Percentiles rank a stretch among this genome's conserved stretches.
These are phyloP conservation scores for Sphaerophoria taeniata DNA, from an alignment of 2,888 invertebrate species.

Conservation along the genomic window DNA sequence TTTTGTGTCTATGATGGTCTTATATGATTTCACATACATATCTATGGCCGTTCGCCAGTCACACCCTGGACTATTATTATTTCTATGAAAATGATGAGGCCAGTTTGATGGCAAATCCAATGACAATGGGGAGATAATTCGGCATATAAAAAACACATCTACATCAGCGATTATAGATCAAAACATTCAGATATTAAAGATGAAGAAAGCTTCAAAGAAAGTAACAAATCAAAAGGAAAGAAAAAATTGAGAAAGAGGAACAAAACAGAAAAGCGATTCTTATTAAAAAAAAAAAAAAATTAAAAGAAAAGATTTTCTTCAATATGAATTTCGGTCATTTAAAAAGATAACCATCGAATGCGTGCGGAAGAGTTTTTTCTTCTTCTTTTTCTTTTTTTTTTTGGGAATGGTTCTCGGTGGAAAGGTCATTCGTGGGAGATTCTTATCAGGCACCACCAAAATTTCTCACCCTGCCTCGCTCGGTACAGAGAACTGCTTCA, in stretches of 20 bases:
- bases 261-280: slow-evolving; percentile 29
- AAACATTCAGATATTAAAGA: slow-evolving; percentile 56
- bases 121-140: slow-evolving; percentile 33
- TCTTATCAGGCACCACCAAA: slow-evolving; percentile 47
- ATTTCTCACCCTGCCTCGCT: slow-evolving; percentile 47
- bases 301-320: slow-evolving; percentile 34
- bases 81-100: slow-evolving; percentile 63
- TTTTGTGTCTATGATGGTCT: slow-evolving; percentile 70
- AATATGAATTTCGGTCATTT: slow-evolving; percentile 64
- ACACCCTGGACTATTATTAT: slow-evolving; percentile 46
- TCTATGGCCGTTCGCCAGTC: slow-evolving; percentile 23
- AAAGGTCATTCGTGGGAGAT: slow-evolving; percentile 64
- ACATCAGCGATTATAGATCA: slow-evolving; percentile 7
- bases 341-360: slow-evolving; percentile 68
- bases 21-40: slow-evolving; percentile 60
- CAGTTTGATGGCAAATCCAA: slow-evolving; percentile 35
- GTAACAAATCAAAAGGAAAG: slow-evolving; percentile 4
- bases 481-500: slow-evolving; percentile 5
- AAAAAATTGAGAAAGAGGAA: slow-evolving; percentile 15
- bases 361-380: slow-evolving; percentile 63
- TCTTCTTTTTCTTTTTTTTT: slow-evolving; percentile 36
- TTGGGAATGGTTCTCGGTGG: slow-evolving; percentile 26
- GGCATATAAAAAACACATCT: slow-evolving; percentile 30
- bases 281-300: slow-evolving; percentile 43
- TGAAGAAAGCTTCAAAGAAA: slow-evolving; percentile 64